Evolutionary conservation across 1,140 invertebrate species (phyloP).

Genomic region (Colletes latitarsis): DNA sequence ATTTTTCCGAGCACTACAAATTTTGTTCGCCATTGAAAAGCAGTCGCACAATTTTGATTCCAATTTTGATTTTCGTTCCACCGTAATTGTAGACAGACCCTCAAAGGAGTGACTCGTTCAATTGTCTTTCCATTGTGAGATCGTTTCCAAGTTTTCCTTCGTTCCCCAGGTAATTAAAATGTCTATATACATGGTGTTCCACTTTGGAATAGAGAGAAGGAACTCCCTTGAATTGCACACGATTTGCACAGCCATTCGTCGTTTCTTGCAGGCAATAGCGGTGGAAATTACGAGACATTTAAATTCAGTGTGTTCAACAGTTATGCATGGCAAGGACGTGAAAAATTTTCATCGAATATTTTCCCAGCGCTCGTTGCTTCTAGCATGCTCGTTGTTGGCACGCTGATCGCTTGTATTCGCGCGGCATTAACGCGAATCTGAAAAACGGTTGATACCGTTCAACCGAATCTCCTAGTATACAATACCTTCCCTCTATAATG

Average conservation of each 20-base stretch:
- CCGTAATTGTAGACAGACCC: neutral
- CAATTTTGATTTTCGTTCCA: no score
- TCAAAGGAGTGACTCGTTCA: neutral
- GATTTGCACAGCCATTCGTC: constrained; percentile 17
- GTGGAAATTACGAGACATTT: constrained; percentile 2
- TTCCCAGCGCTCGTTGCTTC: neutral
- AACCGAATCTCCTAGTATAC: neutral
- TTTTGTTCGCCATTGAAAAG: no score
- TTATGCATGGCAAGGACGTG: neutral
- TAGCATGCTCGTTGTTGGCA: no score
- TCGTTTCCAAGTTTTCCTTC: neutral
- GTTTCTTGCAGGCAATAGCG: neutral
- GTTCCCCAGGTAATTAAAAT: constrained; percentile 1
- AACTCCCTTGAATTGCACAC: neutral
- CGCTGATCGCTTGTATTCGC: neutral
- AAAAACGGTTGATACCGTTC: neutral
- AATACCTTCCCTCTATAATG: neutral
- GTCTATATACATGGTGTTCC: neutral
- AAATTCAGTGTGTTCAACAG: neutral
- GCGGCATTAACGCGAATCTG: neutral
- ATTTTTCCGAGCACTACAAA: no score
- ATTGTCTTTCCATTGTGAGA: neutral
- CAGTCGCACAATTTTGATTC: no score
- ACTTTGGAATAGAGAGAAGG: neutral
- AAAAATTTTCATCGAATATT: constrained; percentile 8